A percentile compares a stretch with the other conserved stretches of the same genome.
Evolutionary conservation across 2,797 vertebrate species (phyloP).

Genomic region (Decapterus maruadsi): DNA sequence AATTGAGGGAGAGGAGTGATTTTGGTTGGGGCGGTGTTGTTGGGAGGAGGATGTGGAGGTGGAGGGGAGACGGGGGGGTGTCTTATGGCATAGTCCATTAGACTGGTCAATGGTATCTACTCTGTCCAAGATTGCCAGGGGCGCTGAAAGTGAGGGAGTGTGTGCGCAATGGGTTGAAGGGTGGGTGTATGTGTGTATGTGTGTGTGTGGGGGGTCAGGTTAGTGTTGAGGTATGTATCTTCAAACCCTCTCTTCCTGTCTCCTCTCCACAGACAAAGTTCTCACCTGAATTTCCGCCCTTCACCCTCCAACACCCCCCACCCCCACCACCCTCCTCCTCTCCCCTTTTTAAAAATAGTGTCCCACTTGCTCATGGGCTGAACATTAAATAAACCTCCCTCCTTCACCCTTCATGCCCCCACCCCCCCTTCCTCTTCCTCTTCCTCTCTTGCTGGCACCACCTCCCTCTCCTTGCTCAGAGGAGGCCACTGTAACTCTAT

Average conservation of each 20-base stretch:
- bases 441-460: constrained; percentile 67
- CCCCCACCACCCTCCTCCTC: constrained; percentile 36
- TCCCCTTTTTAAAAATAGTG: constrained; percentile 66
- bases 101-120: constrained; percentile 80
- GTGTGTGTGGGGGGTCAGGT: constrained; percentile 31
- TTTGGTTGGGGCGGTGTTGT: constrained; percentile 52
- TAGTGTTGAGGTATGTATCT: constrained; percentile 56
- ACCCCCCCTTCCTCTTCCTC: neutral
- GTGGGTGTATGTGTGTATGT: neutral
- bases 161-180: constrained; percentile 2
- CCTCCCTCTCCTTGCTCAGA: constrained; percentile 56
- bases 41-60: constrained; percentile 3
- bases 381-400: constrained; percentile 83
- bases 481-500: constrained; percentile 54
- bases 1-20: constrained; percentile 73
- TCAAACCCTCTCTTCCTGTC: constrained; percentile 52
- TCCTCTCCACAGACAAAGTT: constrained; percentile 56
- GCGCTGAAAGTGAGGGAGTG: constrained; percentile 42
- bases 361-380: constrained; percentile 81
- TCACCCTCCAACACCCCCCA: constrained; percentile 32
- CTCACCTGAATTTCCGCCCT: constrained; percentile 63
- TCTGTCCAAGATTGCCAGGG: constrained; percentile 63
- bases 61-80: constrained; percentile 19
- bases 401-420: constrained; percentile 67
- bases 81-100: constrained; percentile 78